Conservation (phyloP, 2,888 invertebrate species). For the Lucinisca nassula region DNA sequence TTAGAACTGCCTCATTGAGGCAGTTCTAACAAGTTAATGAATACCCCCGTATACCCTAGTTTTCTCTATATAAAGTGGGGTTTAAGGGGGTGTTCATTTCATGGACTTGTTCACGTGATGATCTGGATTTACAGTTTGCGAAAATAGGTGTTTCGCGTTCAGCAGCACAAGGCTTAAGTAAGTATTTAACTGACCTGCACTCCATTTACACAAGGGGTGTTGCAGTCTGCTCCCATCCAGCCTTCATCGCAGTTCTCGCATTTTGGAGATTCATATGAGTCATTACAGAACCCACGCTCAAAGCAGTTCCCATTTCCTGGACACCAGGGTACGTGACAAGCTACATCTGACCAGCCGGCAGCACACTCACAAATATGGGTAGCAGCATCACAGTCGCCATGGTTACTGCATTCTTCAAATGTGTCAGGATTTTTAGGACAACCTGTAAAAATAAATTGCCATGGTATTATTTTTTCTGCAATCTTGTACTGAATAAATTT, state of each 20-base stretch:
- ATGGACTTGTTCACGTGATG: too few relatives aligned
- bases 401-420: constrained; percentile 74
- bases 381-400: constrained; percentile 79
- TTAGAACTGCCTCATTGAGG: too few relatives aligned
- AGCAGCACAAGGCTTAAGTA: too few relatives aligned
- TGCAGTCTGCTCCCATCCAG: constrained; percentile 81
- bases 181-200: constrained; percentile 38
- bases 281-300: constrained; percentile 73
- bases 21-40: too few relatives aligned
- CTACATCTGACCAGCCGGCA: constrained; percentile 76
- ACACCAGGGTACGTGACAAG: constrained; percentile 78
- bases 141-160: too few relatives aligned
- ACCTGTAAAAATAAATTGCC: constrained; percentile 54
- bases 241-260: constrained; percentile 74
- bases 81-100: too few relatives aligned
- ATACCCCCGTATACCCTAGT: too few relatives aligned
- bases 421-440: constrained; percentile 76
- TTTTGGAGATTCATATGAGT: constrained; percentile 70
- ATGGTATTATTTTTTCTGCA: too few relatives aligned
- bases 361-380: constrained; percentile 75
- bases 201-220: constrained; percentile 80
- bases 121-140: too few relatives aligned
- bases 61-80: too few relatives aligned
- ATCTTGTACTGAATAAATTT: too few relatives aligned
- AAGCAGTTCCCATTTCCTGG: constrained; percentile 77